phyloP scores from a whole-genome alignment of 2,113 vertebrate genomes.

The Oryzias melastigma region DNA sequence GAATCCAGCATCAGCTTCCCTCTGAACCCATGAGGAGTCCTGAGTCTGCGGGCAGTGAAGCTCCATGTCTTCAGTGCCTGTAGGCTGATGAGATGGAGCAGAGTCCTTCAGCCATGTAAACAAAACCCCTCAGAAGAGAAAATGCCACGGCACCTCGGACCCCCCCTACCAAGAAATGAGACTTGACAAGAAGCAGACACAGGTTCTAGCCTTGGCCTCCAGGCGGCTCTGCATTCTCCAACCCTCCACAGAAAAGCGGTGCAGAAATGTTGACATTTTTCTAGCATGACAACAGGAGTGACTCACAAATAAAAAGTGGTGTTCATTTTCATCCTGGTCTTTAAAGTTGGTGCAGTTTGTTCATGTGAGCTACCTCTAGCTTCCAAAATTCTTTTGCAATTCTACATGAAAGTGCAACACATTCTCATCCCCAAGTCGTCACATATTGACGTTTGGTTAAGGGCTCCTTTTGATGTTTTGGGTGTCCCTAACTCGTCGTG shows the following conservation, averaged over 20 bases:
- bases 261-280: slow-evolving; percentile 44
- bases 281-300: slow-evolving; percentile 30
- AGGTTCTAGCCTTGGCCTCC: slow-evolving; percentile 65
- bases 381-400: too few relatives aligned
- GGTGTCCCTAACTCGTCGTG: too few relatives aligned
- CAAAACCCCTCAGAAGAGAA: slow-evolving; percentile 63
- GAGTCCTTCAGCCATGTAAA: slow-evolving; percentile 66
- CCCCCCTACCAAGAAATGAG: slow-evolving; percentile 62
- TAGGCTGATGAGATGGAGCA: slow-evolving; percentile 68
- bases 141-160: slow-evolving; percentile 63
- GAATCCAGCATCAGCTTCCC: neutral
- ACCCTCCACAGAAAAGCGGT: slow-evolving; percentile 28
- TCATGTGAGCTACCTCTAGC: too few relatives aligned
- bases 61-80: slow-evolving; percentile 39
- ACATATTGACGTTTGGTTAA: too few relatives aligned
- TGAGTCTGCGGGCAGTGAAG: slow-evolving; percentile 25
- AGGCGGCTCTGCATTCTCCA: slow-evolving; percentile 57
- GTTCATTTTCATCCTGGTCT: neutral
- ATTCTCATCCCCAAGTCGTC: too few relatives aligned
- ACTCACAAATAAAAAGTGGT: slow-evolving; percentile 27
- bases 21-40: too few relatives aligned
- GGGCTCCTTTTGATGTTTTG: too few relatives aligned
- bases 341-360: too few relatives aligned
- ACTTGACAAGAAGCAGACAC: slow-evolving; percentile 75
- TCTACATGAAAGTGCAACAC: too few relatives aligned